phyloP scores from a whole-genome alignment of 2,888 invertebrate genomes.

The Xestia sexstrigata region DNA sequence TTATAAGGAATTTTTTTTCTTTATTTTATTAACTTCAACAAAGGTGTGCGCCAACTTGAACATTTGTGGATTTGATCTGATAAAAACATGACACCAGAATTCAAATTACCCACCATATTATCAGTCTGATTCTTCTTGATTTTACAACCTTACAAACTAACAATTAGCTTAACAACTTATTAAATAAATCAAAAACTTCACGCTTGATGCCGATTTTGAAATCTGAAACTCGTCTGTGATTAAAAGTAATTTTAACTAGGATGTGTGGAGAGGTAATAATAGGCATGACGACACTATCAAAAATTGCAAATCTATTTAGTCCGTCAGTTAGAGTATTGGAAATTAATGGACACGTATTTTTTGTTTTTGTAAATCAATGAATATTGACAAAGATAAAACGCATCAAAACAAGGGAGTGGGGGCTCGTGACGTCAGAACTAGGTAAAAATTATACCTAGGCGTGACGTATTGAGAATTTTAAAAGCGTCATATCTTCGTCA shows the following conservation, averaged over 20 bases:
- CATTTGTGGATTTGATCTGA: slow-evolving; percentile 4
- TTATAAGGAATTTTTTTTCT: too few relatives aligned
- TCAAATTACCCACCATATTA: neutral
- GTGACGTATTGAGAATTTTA: too few relatives aligned
- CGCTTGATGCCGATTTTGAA: neutral
- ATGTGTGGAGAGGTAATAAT: neutral
- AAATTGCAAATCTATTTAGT: too few relatives aligned
- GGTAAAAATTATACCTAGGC: too few relatives aligned
- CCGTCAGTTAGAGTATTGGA: too few relatives aligned
- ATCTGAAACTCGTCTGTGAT: neutral
- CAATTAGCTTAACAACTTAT: neutral
- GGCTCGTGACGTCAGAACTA: too few relatives aligned
- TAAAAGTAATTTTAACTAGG: slow-evolving; percentile 16
- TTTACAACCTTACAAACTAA: neutral
- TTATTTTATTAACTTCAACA: neutral
- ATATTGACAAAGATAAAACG: too few relatives aligned
- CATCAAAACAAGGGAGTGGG: too few relatives aligned
- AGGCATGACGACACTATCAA: too few relatives aligned
- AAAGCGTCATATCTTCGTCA: too few relatives aligned
- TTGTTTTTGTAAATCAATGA: too few relatives aligned
- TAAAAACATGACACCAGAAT: neutral
- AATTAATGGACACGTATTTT: too few relatives aligned
- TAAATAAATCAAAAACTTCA: slow-evolving; percentile 5
- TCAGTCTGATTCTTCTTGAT: neutral
- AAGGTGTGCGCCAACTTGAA: neutral